Evolutionary conservation across 2,888 invertebrate species (phyloP).

Genomic region (Xanthorhoe designata): DNA sequence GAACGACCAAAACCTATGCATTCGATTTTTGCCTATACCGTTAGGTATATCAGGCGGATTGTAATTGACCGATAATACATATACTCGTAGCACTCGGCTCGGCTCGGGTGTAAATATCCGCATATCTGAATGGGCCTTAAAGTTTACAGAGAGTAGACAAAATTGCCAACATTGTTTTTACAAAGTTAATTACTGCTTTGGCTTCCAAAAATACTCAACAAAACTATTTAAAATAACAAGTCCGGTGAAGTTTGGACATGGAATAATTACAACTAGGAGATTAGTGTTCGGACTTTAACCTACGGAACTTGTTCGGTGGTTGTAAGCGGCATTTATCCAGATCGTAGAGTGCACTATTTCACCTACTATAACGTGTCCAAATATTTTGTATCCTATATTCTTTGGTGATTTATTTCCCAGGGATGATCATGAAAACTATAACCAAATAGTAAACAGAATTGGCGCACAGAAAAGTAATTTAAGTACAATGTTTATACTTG

Average conservation of each 20-base stretch:
- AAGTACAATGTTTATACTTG: too few species aligned
- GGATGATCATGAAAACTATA: not conserved
- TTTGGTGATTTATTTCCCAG: not conserved
- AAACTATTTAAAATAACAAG: conserved; percentile 38
- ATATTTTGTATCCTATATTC: not conserved
- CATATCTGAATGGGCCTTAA: too few species aligned
- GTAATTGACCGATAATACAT: too few species aligned
- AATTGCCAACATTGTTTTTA: conserved; percentile 11
- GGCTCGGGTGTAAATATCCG: too few species aligned
- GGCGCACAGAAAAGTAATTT: too few species aligned
- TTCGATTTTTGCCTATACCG: too few species aligned
- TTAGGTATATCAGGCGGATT: too few species aligned
- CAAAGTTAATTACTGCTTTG: conserved; percentile 7
- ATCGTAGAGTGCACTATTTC: not conserved
- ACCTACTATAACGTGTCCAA: not conserved
- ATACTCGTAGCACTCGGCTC: too few species aligned
- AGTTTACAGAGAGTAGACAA: too few species aligned
- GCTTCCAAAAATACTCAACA: conserved; percentile 16
- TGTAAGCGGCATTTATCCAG: conserved; percentile 10
- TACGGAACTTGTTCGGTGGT: conserved; percentile 18
- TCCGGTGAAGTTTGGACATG: conserved; percentile 36
- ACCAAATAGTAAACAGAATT: too few species aligned
- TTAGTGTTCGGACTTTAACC: conserved; percentile 34
- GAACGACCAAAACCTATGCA: too few species aligned
- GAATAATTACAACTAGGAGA: conserved; percentile 40